Conservation (phyloP, 2,888 invertebrate genomes). For the Eulithis prunata region DNA sequence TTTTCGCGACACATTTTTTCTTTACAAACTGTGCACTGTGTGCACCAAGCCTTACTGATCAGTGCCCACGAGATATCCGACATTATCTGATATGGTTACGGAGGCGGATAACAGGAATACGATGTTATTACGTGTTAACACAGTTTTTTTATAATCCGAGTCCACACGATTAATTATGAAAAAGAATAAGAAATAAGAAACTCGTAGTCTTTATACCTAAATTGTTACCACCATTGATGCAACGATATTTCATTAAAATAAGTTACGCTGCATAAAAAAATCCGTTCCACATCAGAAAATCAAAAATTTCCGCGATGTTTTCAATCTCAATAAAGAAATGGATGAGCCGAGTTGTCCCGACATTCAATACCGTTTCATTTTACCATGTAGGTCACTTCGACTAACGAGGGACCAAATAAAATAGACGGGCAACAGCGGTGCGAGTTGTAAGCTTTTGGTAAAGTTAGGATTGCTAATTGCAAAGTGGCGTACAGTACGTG, state of each 20-base stretch:
- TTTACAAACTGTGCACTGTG: not conserved
- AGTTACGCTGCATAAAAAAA: too few species aligned
- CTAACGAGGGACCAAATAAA: constrained; percentile 54
- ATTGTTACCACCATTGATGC: too few species aligned
- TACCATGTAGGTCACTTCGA: constrained; percentile 59
- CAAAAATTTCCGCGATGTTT: constrained; percentile 3
- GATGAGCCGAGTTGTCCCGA: constrained; percentile 40
- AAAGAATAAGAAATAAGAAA: too few species aligned
- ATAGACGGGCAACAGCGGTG: constrained; percentile 39
- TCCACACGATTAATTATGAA: too few species aligned
- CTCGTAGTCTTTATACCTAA: too few species aligned
- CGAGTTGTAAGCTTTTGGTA: constrained; percentile 21
- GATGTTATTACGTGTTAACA: constrained; percentile 35
- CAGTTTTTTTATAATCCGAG: constrained; percentile 15
- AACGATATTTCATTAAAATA: not conserved
- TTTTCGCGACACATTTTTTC: too few species aligned
- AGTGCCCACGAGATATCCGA: constrained; percentile 26
- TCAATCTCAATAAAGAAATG: constrained; percentile 46
- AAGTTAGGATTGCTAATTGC: constrained; percentile 8
- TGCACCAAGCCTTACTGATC: constrained; percentile 33
- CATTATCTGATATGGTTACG: constrained; percentile 29
- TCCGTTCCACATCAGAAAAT: not conserved
- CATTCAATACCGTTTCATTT: constrained; percentile 57
- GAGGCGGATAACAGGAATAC: constrained; percentile 29
- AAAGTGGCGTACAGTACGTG: not conserved